A percentile compares a stretch with the other conserved stretches of the same genome.
These are phyloP conservation scores for Empidonax traillii DNA, from an alignment of 2,113 vertebrate species.

Conservation along the genomic window DNA sequence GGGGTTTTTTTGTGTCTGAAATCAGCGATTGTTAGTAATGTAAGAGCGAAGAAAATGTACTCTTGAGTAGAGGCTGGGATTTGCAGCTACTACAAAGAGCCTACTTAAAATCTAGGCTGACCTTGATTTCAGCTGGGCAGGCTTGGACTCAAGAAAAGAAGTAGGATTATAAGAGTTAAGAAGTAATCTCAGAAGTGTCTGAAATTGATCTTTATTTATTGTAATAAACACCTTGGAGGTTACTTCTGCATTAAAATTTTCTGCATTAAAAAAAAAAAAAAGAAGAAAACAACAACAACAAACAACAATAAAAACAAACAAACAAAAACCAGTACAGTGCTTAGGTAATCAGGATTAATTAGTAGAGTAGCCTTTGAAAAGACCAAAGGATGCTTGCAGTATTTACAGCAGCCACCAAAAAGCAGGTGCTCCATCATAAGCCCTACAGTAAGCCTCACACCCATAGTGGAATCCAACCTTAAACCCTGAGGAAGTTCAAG, in stretches of 20 bases:
- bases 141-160: not conserved
- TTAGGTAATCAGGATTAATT: not conserved
- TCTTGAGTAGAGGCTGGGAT: not conserved
- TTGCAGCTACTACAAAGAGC: not conserved
- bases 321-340: not conserved
- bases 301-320: no score
- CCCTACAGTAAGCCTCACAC: not conserved
- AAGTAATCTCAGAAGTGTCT: not conserved
- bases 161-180: not conserved
- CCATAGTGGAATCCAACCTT: not conserved
- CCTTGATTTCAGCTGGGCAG: not conserved
- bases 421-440: not conserved
- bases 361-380: not conserved
- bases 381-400: not conserved
- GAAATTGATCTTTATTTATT: not conserved
- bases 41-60: not conserved
- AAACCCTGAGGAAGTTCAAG: not conserved
- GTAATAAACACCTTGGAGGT: not conserved
- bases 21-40: not conserved
- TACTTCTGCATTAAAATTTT: not conserved
- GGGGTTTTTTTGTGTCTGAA: not conserved
- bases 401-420: not conserved
- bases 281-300: not conserved
- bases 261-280: no score
- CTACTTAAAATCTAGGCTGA: not conserved